Evolutionary conservation across 2,888 invertebrate genomes (phyloP), one percentile per base, ranked within the genome.

Genomic region (Geotrupes spiniger): DNA sequence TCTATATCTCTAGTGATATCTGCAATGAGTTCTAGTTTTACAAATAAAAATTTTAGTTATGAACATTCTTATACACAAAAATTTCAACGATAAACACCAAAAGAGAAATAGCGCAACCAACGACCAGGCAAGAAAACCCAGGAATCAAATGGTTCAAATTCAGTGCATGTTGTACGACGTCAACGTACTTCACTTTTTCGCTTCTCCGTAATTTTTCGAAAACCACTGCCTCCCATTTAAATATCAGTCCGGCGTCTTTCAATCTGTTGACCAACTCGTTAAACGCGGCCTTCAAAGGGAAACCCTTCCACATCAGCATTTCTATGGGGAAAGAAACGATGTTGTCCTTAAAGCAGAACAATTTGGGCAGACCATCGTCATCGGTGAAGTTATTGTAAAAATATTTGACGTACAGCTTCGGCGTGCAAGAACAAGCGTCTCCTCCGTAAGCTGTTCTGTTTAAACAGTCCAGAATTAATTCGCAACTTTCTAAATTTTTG

Each of bases 241-340:
- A 16, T 1, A 65, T 51, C 6, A 67, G 46, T n/a, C 67, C 71
- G n/a, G 61, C 62, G 2, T 61, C 60, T n/a, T 59, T 57, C 3
- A 69, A 60, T 29, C 63, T 48, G 17, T 57, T 50, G 4, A 72
- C 56, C 26, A 66, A 48, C 3, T 44, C 33, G 42, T 66, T 58
- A 40, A 72, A 62, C 36, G 52, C 41, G 2, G 56, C 45, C 11
- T 54, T 60, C 8, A 69, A 55, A 16, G 65, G 68, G 56, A 69
- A 69, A 2, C 70, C 70, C 54, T 68, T 68, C 4, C 60, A 54
- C 57, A 67, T 60, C n/a, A 67, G 46, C 55, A 72, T 65, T 56
- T 66, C 66, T 3, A 70, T 50, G 1, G 68, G 68, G 55, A 63
- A 67, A 9, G 61, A 63, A 2, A 65, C 63, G 1, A 69, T 60